These are phyloP conservation scores for Cheilosia vulpina DNA, from an alignment of 2,888 invertebrate species.

Conservation along the genomic window DNA sequence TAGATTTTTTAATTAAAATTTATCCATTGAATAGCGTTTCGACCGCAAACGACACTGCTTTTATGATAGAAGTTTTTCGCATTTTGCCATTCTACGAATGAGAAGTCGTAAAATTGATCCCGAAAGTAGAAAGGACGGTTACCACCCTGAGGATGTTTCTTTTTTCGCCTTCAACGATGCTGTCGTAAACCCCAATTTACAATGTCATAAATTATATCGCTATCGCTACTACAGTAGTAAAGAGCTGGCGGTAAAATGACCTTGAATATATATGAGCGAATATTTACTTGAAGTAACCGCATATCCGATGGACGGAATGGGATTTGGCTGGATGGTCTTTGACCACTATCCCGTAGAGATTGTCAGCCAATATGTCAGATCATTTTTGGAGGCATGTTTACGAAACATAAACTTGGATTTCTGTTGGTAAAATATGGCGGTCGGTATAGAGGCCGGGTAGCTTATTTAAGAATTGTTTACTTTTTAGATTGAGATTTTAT, in stretches of 20 bases:
- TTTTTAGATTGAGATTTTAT: conserved; percentile 28
- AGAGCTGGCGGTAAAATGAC: conserved; percentile 46
- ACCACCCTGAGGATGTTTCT: conserved; percentile 35
- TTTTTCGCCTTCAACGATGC: conserved; percentile 54
- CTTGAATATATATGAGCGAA: conserved; percentile 67
- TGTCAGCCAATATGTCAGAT: conserved; percentile 48
- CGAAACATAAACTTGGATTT: conserved; percentile 18
- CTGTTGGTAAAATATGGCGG: background rate
- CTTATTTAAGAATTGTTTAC: conserved; percentile 23
- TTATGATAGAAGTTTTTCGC: conserved; percentile 51
- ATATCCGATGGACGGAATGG: conserved; percentile 38
- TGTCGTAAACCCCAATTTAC: conserved; percentile 66
- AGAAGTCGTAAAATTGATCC: conserved; percentile 40
- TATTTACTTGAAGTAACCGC: conserved; percentile 48
- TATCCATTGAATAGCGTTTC: conserved; percentile 60
- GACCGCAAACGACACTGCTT: conserved; percentile 39
- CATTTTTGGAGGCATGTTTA: conserved; percentile 28
- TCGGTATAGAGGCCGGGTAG: background rate
- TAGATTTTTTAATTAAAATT: conserved; percentile 66
- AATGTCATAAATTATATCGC: conserved; percentile 62
- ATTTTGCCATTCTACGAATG: conserved; percentile 39
- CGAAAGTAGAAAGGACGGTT: conserved; percentile 37
- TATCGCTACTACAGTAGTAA: conserved; percentile 39
- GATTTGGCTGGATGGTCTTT: conserved; percentile 1
- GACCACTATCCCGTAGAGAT: conserved; percentile 36